Percentiles rank a stretch among this genome's conserved stretches.
These are phyloP conservation scores for Marisa cornuarietis DNA, from an alignment of 1,140 invertebrate genomes.

Conservation along the genomic window DNA sequence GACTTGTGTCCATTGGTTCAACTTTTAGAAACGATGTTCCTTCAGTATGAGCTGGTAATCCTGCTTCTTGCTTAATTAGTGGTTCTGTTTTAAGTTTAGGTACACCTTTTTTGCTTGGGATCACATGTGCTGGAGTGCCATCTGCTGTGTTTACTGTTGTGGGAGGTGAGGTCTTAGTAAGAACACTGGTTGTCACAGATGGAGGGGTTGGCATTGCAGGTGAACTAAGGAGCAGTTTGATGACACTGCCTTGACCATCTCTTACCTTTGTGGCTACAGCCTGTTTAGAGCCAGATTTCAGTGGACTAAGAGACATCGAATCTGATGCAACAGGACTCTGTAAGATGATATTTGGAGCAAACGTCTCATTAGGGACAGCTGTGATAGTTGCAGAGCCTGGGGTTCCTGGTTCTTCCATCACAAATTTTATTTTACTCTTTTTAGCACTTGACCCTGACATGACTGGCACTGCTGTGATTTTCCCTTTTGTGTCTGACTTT, in stretches of 20 bases:
- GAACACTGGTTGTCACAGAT: constrained; percentile 30
- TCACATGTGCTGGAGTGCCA: neutral
- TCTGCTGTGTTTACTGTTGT: neutral
- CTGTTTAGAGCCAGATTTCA: constrained; percentile 13
- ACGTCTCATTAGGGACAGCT: too few species aligned
- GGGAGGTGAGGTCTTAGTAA: constrained; percentile 26
- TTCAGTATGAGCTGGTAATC: neutral
- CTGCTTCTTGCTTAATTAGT: neutral
- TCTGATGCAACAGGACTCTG: neutral
- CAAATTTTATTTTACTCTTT: constrained; percentile 14
- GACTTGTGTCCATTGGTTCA: constrained; percentile 15
- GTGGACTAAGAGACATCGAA: neutral
- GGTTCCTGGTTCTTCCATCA: too few species aligned
- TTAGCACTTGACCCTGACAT: constrained; percentile 3
- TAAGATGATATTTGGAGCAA: neutral
- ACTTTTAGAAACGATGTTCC: neutral
- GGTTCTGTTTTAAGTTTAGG: constrained; percentile 15
- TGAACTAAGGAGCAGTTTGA: constrained; percentile 52
- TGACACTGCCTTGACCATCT: constrained; percentile 40
- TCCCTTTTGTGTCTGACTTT: constrained; percentile 40
- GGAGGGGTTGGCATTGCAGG: constrained; percentile 38
- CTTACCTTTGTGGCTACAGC: constrained; percentile 6
- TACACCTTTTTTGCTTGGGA: constrained; percentile 19
- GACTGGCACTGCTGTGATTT: constrained; percentile 26
- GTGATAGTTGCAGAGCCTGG: too few species aligned